phyloP scores from a whole-genome alignment of 53 echinoderm and acorn worm genomes.

The Apostichopus leukothele region DNA sequence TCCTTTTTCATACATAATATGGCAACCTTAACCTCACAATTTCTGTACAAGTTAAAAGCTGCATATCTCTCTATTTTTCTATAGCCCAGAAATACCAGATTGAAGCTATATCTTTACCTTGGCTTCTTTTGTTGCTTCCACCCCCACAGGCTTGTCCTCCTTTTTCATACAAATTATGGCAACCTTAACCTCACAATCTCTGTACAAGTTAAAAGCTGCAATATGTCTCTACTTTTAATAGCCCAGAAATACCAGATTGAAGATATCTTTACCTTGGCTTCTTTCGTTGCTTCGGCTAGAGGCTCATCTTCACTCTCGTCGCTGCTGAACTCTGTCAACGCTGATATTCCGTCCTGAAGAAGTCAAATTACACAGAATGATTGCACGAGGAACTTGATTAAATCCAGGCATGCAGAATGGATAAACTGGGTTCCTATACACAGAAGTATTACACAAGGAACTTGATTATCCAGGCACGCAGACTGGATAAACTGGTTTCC shows the following conservation, averaged over 20 bases:
- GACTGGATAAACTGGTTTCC: too few species aligned
- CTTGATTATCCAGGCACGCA: too few species aligned
- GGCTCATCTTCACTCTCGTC: conserved; percentile 86
- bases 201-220: not conserved
- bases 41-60: too few species aligned
- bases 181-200: too few species aligned
- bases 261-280: conserved; percentile 79
- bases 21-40: too few species aligned
- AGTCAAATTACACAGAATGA: too few species aligned
- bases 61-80: not conserved
- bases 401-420: too few species aligned
- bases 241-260: not conserved
- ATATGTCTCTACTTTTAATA: not conserved
- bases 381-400: too few species aligned
- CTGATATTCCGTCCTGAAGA: conserved; percentile 73
- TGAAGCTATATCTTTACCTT: conserved; percentile 69
- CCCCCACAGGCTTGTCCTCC: not conserved
- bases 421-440: too few species aligned
- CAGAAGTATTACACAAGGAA: too few species aligned
- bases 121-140: conserved; percentile 84
- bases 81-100: too few species aligned
- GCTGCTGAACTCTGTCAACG: conserved; percentile 79
- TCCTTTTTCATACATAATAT: not conserved
- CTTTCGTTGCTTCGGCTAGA: conserved; percentile 82
- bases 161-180: not conserved